These are phyloP conservation scores for Coremacera marginata DNA, from an alignment of 2,888 invertebrate genomes.

Conservation along the genomic window DNA sequence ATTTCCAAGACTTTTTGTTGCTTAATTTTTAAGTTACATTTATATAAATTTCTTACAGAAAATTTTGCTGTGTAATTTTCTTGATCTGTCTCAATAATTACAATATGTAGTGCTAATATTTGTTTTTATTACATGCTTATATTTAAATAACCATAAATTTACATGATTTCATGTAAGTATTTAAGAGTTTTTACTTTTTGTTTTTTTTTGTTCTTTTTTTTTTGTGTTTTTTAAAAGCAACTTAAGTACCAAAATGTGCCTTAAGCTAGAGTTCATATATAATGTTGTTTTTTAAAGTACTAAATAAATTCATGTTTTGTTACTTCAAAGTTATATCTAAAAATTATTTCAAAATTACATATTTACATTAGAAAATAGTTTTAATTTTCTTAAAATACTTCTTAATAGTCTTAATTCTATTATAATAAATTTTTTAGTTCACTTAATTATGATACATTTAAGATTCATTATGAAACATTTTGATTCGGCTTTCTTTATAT, in stretches of 20 bases:
- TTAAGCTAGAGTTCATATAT: slow-evolving; percentile 37
- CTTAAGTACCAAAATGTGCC: slow-evolving; percentile 43
- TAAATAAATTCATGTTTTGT: slow-evolving; percentile 16
- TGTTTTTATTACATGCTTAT: background rate
- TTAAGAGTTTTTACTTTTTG: too few species aligned
- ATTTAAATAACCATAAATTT: background rate
- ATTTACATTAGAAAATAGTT: background rate
- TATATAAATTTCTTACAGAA: background rate
- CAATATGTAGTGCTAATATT: background rate
- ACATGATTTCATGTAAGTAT: background rate
- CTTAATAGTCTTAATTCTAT: background rate
- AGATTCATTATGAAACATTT: background rate
- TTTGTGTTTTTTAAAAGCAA: slow-evolving; percentile 37
- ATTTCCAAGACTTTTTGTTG: slow-evolving; percentile 62
- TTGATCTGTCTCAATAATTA: background rate
- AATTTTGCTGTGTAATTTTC: slow-evolving; percentile 1
- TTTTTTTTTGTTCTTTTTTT: slow-evolving; percentile 48
- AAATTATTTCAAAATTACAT: background rate
- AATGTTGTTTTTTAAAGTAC: background rate
- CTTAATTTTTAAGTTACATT: slow-evolving; percentile 29
- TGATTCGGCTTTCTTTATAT: background rate
- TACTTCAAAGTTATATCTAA: slow-evolving; percentile 22
- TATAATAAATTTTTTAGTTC: background rate
- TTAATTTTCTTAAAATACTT: background rate
- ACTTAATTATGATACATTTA: background rate